Conservation (phyloP, 2,888 invertebrate genomes). For the Clitarchus hookeri region DNA sequence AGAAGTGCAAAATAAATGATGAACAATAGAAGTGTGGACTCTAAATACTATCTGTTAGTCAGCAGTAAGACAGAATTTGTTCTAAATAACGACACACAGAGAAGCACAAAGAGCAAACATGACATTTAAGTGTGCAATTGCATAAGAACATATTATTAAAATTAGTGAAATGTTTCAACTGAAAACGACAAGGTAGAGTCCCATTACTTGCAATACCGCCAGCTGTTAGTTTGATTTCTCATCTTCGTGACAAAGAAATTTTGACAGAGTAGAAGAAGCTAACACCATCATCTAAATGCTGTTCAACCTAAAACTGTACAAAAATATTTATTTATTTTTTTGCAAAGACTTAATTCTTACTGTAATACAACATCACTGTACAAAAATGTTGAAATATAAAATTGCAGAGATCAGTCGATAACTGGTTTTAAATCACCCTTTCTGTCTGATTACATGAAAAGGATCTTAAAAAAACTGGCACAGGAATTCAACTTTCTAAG, state of each 20-base stretch:
- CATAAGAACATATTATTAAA: no score
- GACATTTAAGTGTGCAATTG: no score
- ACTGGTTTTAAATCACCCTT: not conserved
- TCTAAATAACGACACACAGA: no score
- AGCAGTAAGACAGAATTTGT: no score
- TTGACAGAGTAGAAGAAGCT: not conserved
- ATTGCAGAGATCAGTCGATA: not conserved
- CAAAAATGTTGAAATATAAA: not conserved
- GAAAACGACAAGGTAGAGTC: no score
- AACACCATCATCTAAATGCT: not conserved
- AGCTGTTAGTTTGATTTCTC: no score
- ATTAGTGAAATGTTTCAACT: no score
- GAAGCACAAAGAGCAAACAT: no score
- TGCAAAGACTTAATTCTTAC: not conserved
- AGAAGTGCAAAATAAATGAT: no score
- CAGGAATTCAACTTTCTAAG: not conserved
- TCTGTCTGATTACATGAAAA: not conserved
- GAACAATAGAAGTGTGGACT: no score
- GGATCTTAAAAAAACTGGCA: not conserved
- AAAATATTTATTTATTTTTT: not conserved
- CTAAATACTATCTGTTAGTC: no score
- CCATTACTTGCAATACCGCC: no score
- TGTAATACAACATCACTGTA: not conserved
- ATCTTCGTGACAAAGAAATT: not conserved
- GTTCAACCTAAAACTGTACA: conserved; percentile 14